Base-by-base conservation (phyloP, 2,113 vertebrate genomes). In the Ivindomyrus marchei region DNA sequence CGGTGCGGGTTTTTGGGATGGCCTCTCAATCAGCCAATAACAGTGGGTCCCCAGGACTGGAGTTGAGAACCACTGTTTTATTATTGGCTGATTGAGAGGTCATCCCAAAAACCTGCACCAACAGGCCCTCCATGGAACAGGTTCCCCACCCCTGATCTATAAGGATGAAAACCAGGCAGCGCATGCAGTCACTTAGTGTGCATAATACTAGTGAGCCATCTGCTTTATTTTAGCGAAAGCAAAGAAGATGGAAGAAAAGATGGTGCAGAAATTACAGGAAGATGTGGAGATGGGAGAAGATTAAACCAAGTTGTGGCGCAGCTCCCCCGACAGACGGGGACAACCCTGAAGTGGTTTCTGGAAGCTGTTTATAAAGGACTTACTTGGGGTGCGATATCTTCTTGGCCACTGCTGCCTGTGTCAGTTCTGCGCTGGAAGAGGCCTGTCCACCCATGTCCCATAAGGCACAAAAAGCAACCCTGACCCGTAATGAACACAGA, bases 211-310 rank as follows among this genome's bases (percentile, higher is more conserved):
- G 42, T 3, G 7, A 39, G 0, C 42, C 3, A 1, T 88, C 27
- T 88, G 91, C 91, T 53, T 93, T 91, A 92, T 92, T 87, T 39
- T 92, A 99, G 98, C 96, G 91, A 97, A 97, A 95, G 94, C 96
- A 92, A 98, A 97, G 92, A 92, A 96, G 77, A 89, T 99, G 97
- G 98, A 99, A 93, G 98, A 97, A 52, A 99, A 98, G 96, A 98
- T 99, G 98, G 97, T 99, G 39, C 97, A 98, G 93, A 97, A 97
- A 88, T 92, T 99, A 89, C 97, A 97, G 91, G 95, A 98, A 89
- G 97, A 99, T 24, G 95, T 98, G 94, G 95, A 97, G 88, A 98
- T 99, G 98, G 97, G 94, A 88, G 97, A 97, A 50, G 93, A 93
- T 84, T 88, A 84, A 85, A 83, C 11, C 45, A 52, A 42, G 10